These are phyloP conservation scores for Poeciliopsis occidentalis DNA, from an alignment of 2,113 vertebrate species.

Conservation along the genomic window DNA sequence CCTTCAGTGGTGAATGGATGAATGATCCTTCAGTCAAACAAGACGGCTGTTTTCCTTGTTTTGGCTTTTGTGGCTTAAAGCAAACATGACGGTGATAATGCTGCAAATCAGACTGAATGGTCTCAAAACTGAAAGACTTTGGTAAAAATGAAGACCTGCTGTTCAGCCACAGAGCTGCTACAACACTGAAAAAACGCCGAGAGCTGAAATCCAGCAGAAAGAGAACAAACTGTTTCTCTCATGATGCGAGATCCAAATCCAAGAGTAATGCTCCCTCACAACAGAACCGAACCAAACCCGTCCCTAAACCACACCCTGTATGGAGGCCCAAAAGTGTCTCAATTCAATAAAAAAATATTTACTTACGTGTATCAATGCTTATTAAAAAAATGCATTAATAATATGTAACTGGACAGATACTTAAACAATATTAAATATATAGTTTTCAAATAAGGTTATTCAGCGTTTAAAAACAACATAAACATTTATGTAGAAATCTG, in stretches of 20 bases:
- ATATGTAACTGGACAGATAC: neutral
- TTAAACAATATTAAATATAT: too few relatives aligned
- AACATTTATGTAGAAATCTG: too few relatives aligned
- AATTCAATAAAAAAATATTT: neutral
- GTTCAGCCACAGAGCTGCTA: neutral
- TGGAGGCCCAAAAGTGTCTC: neutral
- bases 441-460: too few relatives aligned
- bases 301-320: constrained; percentile 33
- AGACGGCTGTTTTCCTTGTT: neutral
- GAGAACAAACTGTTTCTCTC: constrained; percentile 6
- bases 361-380: neutral
- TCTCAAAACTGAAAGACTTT: neutral
- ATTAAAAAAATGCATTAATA: neutral
- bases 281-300: neutral
- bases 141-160: neutral
- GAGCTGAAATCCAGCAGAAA: neutral
- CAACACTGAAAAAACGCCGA: neutral
- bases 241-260: neutral
- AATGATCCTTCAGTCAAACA: neutral
- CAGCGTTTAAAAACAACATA: too few relatives aligned
- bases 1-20: neutral
- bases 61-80: neutral
- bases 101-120: neutral
- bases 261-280: neutral
- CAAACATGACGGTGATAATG: neutral